These are phyloP conservation scores for Phalacrocorax brasilianus DNA, from an alignment of 2,113 vertebrate genomes.

Conservation along the genomic window DNA sequence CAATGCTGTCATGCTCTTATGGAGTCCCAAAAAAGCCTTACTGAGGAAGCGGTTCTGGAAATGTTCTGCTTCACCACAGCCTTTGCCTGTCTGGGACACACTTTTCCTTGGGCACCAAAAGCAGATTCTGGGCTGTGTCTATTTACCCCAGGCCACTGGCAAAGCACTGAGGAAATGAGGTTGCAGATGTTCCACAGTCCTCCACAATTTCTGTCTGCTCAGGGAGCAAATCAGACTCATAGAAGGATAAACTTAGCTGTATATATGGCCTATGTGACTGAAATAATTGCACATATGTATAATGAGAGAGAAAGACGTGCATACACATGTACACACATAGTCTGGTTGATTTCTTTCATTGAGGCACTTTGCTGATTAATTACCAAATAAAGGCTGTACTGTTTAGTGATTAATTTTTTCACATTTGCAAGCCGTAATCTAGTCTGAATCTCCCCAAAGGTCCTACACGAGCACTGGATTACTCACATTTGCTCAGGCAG, in stretches of 20 bases:
- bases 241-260: background rate
- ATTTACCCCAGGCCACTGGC: background rate
- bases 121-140: background rate
- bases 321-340: background rate
- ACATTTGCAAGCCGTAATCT: background rate
- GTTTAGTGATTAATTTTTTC: background rate
- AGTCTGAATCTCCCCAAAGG: background rate
- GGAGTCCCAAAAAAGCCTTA: background rate
- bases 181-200: background rate
- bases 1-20: background rate
- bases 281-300: background rate
- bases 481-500: background rate
- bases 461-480: background rate
- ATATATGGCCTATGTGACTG: background rate
- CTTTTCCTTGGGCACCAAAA: background rate
- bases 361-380: background rate
- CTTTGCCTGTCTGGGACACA: background rate
- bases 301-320: background rate
- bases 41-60: background rate
- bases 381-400: background rate
- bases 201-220: background rate
- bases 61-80: background rate
- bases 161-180: background rate
- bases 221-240: background rate
- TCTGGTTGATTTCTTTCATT: background rate